Evolutionary conservation across 2,113 vertebrate genomes (phyloP).

Genomic region (Sapajus apella): DNA sequence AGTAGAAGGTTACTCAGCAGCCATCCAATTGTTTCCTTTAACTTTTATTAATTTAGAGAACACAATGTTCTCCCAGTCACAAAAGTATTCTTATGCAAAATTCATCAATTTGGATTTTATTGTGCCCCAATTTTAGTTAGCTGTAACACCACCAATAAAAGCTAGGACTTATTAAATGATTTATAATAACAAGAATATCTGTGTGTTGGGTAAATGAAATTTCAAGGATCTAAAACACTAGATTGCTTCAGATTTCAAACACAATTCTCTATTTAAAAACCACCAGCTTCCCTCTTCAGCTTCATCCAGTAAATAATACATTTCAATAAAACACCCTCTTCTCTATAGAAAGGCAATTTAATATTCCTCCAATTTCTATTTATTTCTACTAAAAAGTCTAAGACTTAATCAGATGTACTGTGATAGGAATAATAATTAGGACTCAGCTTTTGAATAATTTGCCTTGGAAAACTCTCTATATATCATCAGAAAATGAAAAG

Average conservation of each 20-base stretch:
- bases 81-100: background rate
- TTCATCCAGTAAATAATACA: background rate
- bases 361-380: background rate
- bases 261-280: background rate
- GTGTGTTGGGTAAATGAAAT: background rate
- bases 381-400: background rate
- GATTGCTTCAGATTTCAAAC: conserved; percentile 41
- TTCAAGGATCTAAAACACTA: background rate
- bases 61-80: background rate
- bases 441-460: background rate
- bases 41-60: background rate
- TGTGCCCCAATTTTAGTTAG: conserved; percentile 9
- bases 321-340: background rate
- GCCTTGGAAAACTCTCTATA: background rate
- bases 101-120: conserved; percentile 12
- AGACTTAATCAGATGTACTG: background rate
- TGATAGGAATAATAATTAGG: background rate
- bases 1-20: background rate
- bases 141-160: background rate
- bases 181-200: background rate
- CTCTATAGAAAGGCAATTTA: background rate
- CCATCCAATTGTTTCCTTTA: background rate
- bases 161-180: background rate
- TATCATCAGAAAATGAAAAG: background rate
- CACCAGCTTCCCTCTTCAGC: background rate